Conservation (phyloP, 2,888 invertebrate species). For the Dasysyrphus tricinctus region DNA sequence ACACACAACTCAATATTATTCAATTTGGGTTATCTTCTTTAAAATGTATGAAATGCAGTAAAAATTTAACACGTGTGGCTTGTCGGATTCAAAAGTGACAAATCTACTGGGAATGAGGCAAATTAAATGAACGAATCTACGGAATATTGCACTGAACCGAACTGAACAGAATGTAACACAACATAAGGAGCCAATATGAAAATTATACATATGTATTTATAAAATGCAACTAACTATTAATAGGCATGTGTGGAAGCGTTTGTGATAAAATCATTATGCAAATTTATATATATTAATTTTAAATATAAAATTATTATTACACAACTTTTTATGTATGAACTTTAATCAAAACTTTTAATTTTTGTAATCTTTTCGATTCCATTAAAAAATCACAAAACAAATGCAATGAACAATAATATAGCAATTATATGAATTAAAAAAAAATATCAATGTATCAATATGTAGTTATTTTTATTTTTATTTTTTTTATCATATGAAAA, state of each 20-base stretch:
- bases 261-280: constrained; percentile 60
- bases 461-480: constrained; percentile 12
- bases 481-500: constrained; percentile 12
- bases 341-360: neutral
- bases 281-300: constrained; percentile 40
- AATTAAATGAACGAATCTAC: constrained; percentile 45
- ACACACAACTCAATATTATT: constrained; percentile 33
- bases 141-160: constrained; percentile 17
- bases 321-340: neutral
- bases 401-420: constrained; percentile 59
- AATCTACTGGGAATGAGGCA: constrained; percentile 64
- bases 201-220: constrained; percentile 1
- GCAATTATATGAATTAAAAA: constrained; percentile 63
- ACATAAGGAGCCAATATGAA: constrained; percentile 17
- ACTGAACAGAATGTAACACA: constrained; percentile 24
- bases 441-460: constrained; percentile 62
- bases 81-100: constrained; percentile 46
- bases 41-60: constrained; percentile 56
- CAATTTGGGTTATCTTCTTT: constrained; percentile 38
- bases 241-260: constrained; percentile 35
- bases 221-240: constrained; percentile 46
- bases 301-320: constrained; percentile 3
- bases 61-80: constrained; percentile 52
- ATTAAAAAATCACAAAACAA: constrained; percentile 62
- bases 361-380: constrained; percentile 20